These are phyloP conservation scores for Aleiodes alternator DNA, from an alignment of 2,888 invertebrate species.

Conservation along the genomic window DNA sequence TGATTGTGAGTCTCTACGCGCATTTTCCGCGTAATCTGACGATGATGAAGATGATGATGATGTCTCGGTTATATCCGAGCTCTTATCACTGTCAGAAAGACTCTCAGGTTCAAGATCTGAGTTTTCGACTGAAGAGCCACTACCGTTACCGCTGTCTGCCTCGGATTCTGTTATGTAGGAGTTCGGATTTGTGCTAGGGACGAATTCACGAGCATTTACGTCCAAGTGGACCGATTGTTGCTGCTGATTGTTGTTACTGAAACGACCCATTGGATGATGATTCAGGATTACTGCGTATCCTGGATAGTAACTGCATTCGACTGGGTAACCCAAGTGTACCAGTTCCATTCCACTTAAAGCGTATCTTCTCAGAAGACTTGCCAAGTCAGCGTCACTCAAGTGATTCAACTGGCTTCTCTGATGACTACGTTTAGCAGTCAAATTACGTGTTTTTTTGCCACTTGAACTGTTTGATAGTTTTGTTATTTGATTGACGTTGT, in stretches of 20 bases:
- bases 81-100: conserved; percentile 67
- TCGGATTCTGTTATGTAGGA: conserved; percentile 62
- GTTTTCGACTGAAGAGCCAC: conserved; percentile 63
- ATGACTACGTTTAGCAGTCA: conserved; percentile 68
- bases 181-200: conserved; percentile 73
- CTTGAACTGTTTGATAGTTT: conserved; percentile 8
- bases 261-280: conserved; percentile 50
- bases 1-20: conserved; percentile 17
- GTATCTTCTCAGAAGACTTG: conserved; percentile 79
- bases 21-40: conserved; percentile 43
- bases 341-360: conserved; percentile 80
- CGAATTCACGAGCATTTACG: conserved; percentile 83
- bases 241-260: conserved; percentile 74
- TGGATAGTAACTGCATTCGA: conserved; percentile 80
- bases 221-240: conserved; percentile 75
- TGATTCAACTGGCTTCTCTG: conserved; percentile 70
- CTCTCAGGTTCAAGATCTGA: conserved; percentile 67
- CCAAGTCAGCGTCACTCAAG: conserved; percentile 78
- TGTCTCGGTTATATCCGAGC: conserved; percentile 59
- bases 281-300: conserved; percentile 82
- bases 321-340: conserved; percentile 84
- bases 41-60: conserved; percentile 48
- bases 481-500: not conserved
- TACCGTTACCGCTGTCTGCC: conserved; percentile 66
- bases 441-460: conserved; percentile 7